phyloP scores from a whole-genome alignment of 2,797 vertebrate species.

The Australoheros facetus region DNA sequence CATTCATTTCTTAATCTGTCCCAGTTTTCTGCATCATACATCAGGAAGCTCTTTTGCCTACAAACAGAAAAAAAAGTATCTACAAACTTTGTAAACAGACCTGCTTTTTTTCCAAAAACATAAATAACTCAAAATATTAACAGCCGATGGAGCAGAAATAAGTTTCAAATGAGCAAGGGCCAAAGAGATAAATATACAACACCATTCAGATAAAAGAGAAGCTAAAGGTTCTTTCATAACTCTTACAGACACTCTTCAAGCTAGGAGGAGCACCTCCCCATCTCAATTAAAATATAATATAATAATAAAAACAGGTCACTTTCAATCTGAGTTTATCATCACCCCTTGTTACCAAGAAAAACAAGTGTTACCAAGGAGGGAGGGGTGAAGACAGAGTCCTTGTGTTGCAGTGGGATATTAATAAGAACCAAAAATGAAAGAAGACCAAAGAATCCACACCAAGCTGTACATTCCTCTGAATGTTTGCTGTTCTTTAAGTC shows the following conservation, averaged over 20 bases:
- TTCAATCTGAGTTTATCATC: slow-evolving; percentile 89
- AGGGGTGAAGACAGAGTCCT: slow-evolving; percentile 68
- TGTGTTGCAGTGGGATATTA: slow-evolving; percentile 75
- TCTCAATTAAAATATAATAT: slow-evolving; percentile 75
- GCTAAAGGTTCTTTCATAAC: slow-evolving; percentile 81
- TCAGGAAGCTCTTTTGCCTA: slow-evolving; percentile 98
- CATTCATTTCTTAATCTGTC: slow-evolving; percentile 73
- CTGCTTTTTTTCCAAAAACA: slow-evolving; percentile 94
- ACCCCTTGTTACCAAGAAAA: slow-evolving; percentile 81
- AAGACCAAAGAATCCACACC: slow-evolving; percentile 85
- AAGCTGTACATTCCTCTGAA: slow-evolving; percentile 96
- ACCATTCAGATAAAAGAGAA: slow-evolving; percentile 88
- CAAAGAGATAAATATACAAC: slow-evolving; percentile 87
- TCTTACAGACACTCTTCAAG: slow-evolving; percentile 84
- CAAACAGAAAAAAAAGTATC: slow-evolving; percentile 99
- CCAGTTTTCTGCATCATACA: slow-evolving; percentile 89
- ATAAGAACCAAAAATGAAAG: slow-evolving; percentile 68
- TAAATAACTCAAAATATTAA: slow-evolving; percentile 99
- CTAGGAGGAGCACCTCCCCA: slow-evolving; percentile 82
- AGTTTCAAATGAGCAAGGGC: slow-evolving; percentile 91
- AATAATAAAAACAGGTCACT: slow-evolving; percentile 89
- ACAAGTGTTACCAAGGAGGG: slow-evolving; percentile 79
- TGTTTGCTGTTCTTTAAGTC: slow-evolving; percentile 91
- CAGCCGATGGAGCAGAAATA: slow-evolving; percentile 97
- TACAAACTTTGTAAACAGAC: slow-evolving; percentile 99